Conservation (phyloP, 2,888 invertebrate species). For the Allophyes oxyacanthae region DNA sequence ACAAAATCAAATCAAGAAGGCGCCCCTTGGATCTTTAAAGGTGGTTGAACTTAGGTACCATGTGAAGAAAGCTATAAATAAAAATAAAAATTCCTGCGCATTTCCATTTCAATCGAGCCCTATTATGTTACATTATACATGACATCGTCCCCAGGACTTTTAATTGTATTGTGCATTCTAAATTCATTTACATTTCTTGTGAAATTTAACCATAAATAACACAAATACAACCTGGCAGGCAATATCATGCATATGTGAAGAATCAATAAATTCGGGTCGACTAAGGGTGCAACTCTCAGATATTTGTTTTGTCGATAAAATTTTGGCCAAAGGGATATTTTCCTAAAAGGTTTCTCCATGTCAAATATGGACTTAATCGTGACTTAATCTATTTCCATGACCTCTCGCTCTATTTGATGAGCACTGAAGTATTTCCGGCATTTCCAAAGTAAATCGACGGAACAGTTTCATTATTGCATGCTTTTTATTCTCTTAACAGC, state of each 20-base stretch:
- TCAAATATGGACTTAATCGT: constrained; percentile 10
- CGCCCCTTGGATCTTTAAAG: constrained; percentile 42
- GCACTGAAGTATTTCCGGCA: constrained; percentile 66
- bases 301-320: constrained; percentile 5
- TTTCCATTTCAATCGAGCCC: constrained; percentile 17
- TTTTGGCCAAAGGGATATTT: no score
- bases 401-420: constrained; percentile 59
- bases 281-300: constrained; percentile 1
- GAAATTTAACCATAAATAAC: not conserved
- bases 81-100: not conserved
- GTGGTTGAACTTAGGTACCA: constrained; percentile 56
- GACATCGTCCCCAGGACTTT: constrained; percentile 1
- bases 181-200: constrained; percentile 10
- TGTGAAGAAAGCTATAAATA: constrained; percentile 42
- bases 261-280: constrained; percentile 24
- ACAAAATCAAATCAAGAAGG: constrained; percentile 24
- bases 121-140: constrained; percentile 23
- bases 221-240: not conserved
- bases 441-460: constrained; percentile 63
- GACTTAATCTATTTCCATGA: constrained; percentile 31
- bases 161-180: constrained; percentile 2
- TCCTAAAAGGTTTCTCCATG: no score
- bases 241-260: constrained; percentile 1
- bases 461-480: constrained; percentile 47
- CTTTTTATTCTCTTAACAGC: no score